phyloP scores from a whole-genome alignment of 2,113 vertebrate species.

The Peromyscus maniculatus region DNA sequence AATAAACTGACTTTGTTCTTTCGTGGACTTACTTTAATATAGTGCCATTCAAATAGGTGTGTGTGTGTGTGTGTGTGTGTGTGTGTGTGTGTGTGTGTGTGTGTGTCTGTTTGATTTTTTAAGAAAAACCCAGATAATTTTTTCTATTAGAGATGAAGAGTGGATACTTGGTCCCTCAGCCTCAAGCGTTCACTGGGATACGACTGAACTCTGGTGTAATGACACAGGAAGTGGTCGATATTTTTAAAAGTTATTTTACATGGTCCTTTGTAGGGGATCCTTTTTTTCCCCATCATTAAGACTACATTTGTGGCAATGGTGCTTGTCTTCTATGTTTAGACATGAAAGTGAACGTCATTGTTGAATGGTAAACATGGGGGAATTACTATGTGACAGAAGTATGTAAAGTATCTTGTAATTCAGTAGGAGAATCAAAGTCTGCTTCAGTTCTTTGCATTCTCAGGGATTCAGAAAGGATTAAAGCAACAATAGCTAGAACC shows the following conservation, averaged over 20 bases:
- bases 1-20: conserved; percentile 46
- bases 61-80: neutral
- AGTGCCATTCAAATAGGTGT: neutral
- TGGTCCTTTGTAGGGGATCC: conserved; percentile 81
- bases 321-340: conserved; percentile 77
- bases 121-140: conserved; percentile 51
- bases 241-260: conserved; percentile 85
- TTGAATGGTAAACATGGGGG: conserved; percentile 86
- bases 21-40: neutral
- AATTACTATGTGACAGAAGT: conserved; percentile 85
- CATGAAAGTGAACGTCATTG: conserved; percentile 85
- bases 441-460: conserved; percentile 84
- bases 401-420: conserved; percentile 87
- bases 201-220: conserved; percentile 62
- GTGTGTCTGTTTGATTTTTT: conserved; percentile 16
- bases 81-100: neutral
- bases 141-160: neutral
- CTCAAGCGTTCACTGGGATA: conserved; percentile 8
- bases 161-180: neutral
- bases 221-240: conserved; percentile 83
- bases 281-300: conserved; percentile 81
- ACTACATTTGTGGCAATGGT: conserved; percentile 65
- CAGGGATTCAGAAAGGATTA: conserved; percentile 88
- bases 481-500: conserved; percentile 84
- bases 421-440: conserved; percentile 85